Evolutionary conservation across 2,113 vertebrate genomes (phyloP).

Genomic region (Poicephalus meyeri): DNA sequence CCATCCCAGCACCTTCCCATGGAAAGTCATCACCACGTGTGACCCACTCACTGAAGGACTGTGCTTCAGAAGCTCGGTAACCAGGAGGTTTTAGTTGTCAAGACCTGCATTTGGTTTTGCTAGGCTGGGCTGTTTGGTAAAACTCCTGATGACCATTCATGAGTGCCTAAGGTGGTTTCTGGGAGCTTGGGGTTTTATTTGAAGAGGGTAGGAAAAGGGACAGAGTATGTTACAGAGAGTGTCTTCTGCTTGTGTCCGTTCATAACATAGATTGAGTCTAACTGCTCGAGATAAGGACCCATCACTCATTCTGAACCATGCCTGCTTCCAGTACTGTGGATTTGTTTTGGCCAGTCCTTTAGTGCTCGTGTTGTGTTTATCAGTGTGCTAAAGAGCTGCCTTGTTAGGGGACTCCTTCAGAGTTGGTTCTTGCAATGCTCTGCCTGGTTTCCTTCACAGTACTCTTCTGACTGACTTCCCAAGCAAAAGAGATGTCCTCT

Average conservation of each 20-base stretch:
- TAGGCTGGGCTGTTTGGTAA: neutral
- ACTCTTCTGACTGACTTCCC: slow-evolving; percentile 52
- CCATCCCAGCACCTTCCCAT: neutral
- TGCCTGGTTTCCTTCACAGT: slow-evolving; percentile 61
- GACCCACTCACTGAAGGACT: neutral
- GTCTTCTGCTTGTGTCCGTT: neutral
- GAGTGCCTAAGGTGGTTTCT: neutral
- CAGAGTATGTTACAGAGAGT: neutral
- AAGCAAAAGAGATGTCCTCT: slow-evolving; percentile 23
- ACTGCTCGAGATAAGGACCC: neutral
- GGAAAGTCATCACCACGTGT: neutral
- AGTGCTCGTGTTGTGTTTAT: slow-evolving; percentile 4
- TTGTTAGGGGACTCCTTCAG: slow-evolving; percentile 47
- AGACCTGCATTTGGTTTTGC: neutral
- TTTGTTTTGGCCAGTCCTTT: slow-evolving; percentile 20
- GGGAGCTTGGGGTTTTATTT: neutral
- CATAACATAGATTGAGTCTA: neutral
- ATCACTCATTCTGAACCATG: neutral
- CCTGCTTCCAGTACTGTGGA: neutral
- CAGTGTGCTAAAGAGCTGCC: neutral
- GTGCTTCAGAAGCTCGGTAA: neutral
- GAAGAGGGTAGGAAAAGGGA: slow-evolving; percentile 37
- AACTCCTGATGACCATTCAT: neutral
- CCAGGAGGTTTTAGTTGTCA: neutral
- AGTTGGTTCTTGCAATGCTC: slow-evolving; percentile 36